Percentiles rank a stretch among this genome's conserved stretches.
Conservation (phyloP, 23 tunicate genomes). For the Halocynthia aurantium region DNA sequence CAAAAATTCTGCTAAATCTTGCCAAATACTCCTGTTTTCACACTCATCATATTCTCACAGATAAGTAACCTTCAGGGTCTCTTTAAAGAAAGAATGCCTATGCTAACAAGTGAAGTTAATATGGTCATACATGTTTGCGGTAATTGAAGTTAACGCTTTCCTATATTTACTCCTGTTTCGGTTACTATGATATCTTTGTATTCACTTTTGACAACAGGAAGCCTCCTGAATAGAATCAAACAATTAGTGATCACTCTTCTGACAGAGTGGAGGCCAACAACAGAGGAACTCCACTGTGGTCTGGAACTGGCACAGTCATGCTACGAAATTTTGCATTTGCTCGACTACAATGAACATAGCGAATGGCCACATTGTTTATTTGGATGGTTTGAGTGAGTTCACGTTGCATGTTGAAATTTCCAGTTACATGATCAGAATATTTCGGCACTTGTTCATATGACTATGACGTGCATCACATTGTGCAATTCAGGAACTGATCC, state of each 20-base stretch:
- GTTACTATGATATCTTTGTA: not conserved
- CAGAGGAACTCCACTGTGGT: not conserved
- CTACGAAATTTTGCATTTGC: not conserved
- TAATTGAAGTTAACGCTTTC: not conserved
- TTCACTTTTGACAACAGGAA: not conserved
- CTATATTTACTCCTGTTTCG: not conserved
- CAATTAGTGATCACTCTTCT: constrained; percentile 10
- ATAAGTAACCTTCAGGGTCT: not conserved
- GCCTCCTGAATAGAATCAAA: not conserved
- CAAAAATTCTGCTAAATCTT: not conserved
- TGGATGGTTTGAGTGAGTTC: constrained; percentile 15
- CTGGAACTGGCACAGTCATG: constrained; percentile 6
- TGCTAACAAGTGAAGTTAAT: not conserved
- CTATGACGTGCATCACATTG: no score
- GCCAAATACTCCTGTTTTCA: not conserved
- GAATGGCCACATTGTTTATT: constrained; percentile 24
- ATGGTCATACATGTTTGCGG: not conserved
- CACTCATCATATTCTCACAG: not conserved
- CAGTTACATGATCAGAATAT: no score
- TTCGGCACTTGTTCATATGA: no score
- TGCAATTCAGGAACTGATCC: no score
- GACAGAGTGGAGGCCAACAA: constrained; percentile 19
- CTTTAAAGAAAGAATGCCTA: not conserved
- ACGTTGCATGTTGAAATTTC: not conserved
- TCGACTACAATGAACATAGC: constrained; percentile 1